Percentiles rank a stretch among this genome's conserved stretches.
Conservation (phyloP, 2,113 vertebrate genomes). For the Chamaetylas fuelleborni region DNA sequence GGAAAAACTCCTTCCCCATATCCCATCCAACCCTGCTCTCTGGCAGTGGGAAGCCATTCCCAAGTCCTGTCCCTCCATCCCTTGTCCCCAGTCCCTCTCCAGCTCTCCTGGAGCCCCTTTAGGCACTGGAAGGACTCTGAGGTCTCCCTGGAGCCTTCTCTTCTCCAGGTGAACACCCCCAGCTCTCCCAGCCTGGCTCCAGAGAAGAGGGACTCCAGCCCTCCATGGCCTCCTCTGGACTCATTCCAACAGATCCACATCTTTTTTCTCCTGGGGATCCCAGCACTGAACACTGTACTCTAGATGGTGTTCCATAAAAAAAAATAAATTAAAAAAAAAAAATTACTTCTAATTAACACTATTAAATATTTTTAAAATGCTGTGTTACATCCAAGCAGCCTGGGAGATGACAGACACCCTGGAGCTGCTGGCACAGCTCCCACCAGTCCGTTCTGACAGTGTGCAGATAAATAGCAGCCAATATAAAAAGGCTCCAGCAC, state of each 20-base stretch:
- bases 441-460: neutral
- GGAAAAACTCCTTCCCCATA: neutral
- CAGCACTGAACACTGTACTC: neutral
- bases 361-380: neutral
- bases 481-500: neutral
- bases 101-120: neutral
- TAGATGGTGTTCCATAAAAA: neutral
- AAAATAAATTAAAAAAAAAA: too few species aligned
- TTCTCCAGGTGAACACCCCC: neutral
- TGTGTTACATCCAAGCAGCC: neutral
- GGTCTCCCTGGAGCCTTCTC: neutral
- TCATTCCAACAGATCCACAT: neutral
- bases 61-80: neutral
- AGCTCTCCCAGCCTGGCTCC: neutral
- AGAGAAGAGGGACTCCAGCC: neutral
- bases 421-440: neutral
- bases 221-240: neutral
- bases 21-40: neutral
- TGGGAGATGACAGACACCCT: neutral
- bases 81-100: neutral
- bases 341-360: too few species aligned
- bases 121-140: neutral
- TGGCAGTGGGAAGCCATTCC: neutral
- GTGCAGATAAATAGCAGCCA: neutral
- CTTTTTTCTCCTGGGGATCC: neutral